Evolutionary conservation across 2,797 vertebrate species (phyloP).

Genomic region (Setipinna tenuifilis): DNA sequence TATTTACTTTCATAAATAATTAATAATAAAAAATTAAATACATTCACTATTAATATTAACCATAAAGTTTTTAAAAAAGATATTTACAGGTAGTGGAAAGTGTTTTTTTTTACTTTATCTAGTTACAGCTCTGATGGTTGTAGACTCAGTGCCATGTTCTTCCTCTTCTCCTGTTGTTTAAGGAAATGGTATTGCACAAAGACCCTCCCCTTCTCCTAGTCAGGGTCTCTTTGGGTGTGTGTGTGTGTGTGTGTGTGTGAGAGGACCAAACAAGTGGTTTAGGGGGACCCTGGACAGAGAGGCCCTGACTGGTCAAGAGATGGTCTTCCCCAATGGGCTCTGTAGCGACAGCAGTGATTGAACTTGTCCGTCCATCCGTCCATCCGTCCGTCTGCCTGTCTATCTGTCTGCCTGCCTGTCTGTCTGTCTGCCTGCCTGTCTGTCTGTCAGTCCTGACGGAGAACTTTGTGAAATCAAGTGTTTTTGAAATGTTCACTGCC

Average conservation of each 20-base stretch:
- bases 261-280: constrained; percentile 68
- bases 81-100: constrained; percentile 99
- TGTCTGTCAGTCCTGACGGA: constrained; percentile 33
- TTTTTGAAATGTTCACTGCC: constrained; percentile 17
- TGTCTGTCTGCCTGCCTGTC: not conserved
- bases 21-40: constrained; percentile 99
- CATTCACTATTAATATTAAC: constrained; percentile 99
- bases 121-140: constrained; percentile 94
- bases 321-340: not conserved
- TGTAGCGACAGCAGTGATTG: constrained; percentile 10
- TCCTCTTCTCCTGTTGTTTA: constrained; percentile 68
- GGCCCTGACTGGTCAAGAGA: constrained; percentile 28
- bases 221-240: constrained; percentile 93
- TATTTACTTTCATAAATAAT: constrained; percentile 98
- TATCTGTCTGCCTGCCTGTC: not conserved
- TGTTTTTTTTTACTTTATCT: constrained; percentile 83
- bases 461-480: constrained; percentile 15
- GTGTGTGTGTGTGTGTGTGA: constrained; percentile 35
- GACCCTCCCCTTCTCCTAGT: constrained; percentile 82
- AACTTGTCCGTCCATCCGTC: not conserved
- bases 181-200: constrained; percentile 98
- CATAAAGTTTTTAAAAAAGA: constrained; percentile 94
- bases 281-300: constrained; percentile 36
- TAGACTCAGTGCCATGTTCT: constrained; percentile 95
- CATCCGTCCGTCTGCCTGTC: not conserved